phyloP scores from a whole-genome alignment of 2,888 invertebrate genomes.

The Aricia artaxerxes region DNA sequence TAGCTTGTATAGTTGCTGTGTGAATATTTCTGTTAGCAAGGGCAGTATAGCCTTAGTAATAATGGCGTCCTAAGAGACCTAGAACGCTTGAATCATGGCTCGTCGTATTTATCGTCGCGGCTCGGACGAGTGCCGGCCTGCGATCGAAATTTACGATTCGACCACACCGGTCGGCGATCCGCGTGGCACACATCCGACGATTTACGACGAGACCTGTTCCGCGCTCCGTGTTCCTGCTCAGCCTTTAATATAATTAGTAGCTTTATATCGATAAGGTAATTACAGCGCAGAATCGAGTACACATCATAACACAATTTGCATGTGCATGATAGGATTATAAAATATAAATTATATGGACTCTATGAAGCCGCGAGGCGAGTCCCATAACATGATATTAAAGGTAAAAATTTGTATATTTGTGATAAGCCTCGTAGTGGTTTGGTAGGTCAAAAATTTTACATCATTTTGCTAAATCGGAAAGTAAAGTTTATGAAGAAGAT shows the following conservation, averaged over 20 bases:
- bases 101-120: constrained; percentile 35
- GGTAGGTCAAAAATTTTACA: neutral
- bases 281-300: neutral
- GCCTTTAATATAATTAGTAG: constrained; percentile 26
- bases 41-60: neutral
- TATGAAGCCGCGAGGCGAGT: neutral
- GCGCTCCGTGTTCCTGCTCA: constrained; percentile 32
- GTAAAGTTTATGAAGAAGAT: neutral
- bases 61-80: constrained; percentile 14
- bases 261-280: constrained; percentile 26
- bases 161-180: constrained; percentile 47
- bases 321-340: neutral
- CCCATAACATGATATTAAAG: neutral
- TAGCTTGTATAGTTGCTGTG: neutral
- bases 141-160: constrained; percentile 54
- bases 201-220: constrained; percentile 40
- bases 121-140: constrained; percentile 32
- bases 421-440: neutral
- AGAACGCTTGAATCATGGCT: constrained; percentile 32
- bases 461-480: neutral
- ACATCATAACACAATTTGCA: constrained; percentile 16
- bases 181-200: constrained; percentile 40
- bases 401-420: neutral
- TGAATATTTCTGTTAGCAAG: neutral
- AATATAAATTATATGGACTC: neutral